A percentile compares a stretch with the other conserved stretches of the same genome.
Conservation (phyloP, 2,113 vertebrate species). For the Menura novaehollandiae region DNA sequence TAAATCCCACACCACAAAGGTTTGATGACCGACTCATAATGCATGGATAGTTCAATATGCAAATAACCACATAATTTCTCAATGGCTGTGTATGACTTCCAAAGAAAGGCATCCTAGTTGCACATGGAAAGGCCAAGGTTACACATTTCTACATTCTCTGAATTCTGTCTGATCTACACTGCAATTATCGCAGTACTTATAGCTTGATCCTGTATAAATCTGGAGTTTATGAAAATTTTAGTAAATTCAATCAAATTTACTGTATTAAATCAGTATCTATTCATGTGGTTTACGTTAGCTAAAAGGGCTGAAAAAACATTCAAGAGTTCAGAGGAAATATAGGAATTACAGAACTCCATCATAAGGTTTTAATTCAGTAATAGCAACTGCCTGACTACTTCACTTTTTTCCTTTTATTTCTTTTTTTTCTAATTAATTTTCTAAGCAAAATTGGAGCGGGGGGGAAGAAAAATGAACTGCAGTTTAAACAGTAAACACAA, state of each 20-base stretch:
- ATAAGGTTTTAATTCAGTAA: constrained; percentile 17
- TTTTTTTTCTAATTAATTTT: neutral
- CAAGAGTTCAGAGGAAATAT: neutral
- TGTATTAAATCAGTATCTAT: neutral
- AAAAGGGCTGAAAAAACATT: neutral
- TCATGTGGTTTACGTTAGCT: neutral
- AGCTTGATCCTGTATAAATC: neutral
- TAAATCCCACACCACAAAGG: neutral
- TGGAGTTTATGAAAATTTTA: neutral
- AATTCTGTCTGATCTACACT: neutral
- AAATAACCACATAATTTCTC: neutral
- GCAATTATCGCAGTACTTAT: neutral
- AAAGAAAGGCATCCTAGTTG: neutral
- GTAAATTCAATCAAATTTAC: neutral
- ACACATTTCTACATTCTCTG: neutral
- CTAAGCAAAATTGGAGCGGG: neutral
- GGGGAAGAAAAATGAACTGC: neutral
- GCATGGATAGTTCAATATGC: neutral
- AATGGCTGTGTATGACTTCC: neutral
- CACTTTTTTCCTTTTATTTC: neutral
- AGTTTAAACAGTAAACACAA: neutral
- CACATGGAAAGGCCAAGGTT: neutral
- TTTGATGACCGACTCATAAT: neutral
- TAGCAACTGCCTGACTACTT: neutral
- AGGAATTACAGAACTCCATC: neutral